Base-by-base conservation (phyloP, 64 coral and sea anemone species). In the Hydrozoanthus tunicans region DNA sequence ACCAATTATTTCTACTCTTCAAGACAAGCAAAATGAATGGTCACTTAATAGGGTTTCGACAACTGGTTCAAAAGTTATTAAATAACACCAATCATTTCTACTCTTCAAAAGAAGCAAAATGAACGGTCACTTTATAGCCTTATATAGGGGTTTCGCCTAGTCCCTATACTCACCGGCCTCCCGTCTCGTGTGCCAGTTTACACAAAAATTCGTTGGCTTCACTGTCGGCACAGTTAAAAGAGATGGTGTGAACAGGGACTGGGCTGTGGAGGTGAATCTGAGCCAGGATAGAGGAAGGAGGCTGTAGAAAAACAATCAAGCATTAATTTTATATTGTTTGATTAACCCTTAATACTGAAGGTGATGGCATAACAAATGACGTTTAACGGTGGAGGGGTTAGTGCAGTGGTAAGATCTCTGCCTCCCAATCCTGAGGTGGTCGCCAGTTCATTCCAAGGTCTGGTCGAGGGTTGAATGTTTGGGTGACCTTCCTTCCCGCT, bases 191-290 rank as follows among this genome's bases (percentile, higher is more conserved):
- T 20, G 97, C 92, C 25, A 99, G 54, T 81, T 99, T 90, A 78
- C 85, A 99, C 2, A 99, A 66, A 91, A 99, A 99, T 76, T 99
- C 92, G 25, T 99, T 99, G 24, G 97, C 97, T 14, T 95, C 92
- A 20, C 67, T 95, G 72, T 99, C 97, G 6, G 97, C 94, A 90
- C 97, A 99, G 84, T 99, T 99, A 61, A 99, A 99, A 3, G 97
- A 99, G 92, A 99, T 99, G 5, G 97, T 93, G 78, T 99, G 97
- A 77, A 99, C 84, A 24, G 97, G 97, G 25, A 99, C 89, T 23
- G 97, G 94, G 74, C 93, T 90, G 82, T 92, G 86, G 9, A 99
- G 84, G 25, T 99, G 97, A 66, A 96, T 90, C 73, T 99, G 97
- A 0, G 97, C 94, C 58, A 95, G 86, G 56, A 99, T 99, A 6